Conservation (phyloP, 2,113 vertebrate genomes). For the Anser brachyrhynchus region DNA sequence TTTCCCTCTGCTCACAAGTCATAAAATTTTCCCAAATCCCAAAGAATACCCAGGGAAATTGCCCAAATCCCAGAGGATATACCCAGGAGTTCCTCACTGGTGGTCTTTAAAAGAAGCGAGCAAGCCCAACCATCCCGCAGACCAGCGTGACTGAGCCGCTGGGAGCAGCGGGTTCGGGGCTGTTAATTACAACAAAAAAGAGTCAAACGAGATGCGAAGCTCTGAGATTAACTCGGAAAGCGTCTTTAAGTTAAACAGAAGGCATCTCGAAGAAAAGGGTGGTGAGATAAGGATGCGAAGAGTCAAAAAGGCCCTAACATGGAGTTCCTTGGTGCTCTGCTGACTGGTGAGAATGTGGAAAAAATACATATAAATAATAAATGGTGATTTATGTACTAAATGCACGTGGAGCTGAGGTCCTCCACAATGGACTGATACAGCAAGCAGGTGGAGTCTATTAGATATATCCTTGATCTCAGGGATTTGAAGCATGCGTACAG, state of each 20-base stretch:
- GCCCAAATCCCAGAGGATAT: background rate
- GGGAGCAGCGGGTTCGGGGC: background rate
- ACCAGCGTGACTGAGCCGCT: background rate
- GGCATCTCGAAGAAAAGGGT: background rate
- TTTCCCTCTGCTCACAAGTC: background rate
- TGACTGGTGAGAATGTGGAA: background rate
- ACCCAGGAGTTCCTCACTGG: background rate
- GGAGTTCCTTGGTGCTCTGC: background rate
- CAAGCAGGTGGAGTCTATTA: background rate
- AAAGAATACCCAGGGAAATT: background rate
- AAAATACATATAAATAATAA: background rate
- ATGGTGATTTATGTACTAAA: no score
- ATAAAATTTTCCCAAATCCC: background rate
- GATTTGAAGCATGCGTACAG: background rate
- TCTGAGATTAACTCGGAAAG: background rate
- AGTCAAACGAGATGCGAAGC: background rate
- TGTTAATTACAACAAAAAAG: background rate
- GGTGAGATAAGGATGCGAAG: background rate
- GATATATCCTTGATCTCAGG: background rate
- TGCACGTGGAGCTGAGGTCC: background rate
- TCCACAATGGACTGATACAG: background rate
- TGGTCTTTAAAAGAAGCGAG: background rate
- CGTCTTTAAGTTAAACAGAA: background rate
- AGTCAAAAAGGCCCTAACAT: background rate
- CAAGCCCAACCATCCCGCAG: background rate